A percentile compares a stretch with the other conserved stretches of the same genome.
phyloP scores from a whole-genome alignment of 2,797 vertebrate species.

The Sebastes hubbsi region DNA sequence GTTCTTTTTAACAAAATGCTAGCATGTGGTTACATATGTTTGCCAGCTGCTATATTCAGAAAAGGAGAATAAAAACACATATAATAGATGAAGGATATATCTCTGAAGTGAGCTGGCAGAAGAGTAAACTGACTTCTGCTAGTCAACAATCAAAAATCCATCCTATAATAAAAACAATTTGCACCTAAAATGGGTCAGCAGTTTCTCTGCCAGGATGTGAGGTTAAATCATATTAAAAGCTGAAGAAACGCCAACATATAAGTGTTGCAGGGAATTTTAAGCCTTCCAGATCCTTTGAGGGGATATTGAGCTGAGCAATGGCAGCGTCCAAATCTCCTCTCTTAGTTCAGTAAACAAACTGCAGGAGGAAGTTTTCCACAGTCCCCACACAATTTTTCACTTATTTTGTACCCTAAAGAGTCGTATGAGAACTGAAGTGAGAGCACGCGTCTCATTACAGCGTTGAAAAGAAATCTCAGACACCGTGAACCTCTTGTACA shows the following conservation, averaged over 20 bases:
- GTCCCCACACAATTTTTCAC: background rate
- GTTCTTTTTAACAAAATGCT: background rate
- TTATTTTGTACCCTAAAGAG: background rate
- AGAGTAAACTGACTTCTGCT: background rate
- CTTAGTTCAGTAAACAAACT: constrained; percentile 30
- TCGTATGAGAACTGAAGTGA: background rate
- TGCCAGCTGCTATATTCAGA: background rate
- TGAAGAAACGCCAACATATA: constrained; percentile 7
- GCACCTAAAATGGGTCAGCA: constrained; percentile 5
- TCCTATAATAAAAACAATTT: background rate
- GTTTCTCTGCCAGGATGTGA: background rate
- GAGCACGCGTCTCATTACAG: background rate
- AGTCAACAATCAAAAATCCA: background rate
- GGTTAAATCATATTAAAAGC: constrained; percentile 14
- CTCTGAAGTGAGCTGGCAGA: background rate
- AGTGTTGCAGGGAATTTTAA: constrained; percentile 6
- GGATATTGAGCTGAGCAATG: background rate
- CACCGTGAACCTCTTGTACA: background rate
- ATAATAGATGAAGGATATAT: background rate
- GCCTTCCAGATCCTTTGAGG: constrained; percentile 9
- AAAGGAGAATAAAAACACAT: background rate
- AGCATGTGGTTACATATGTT: background rate
- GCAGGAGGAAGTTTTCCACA: background rate
- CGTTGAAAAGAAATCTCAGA: background rate
- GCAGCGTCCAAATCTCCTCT: background rate